Percentiles rank a stretch among this genome's conserved stretches.
Evolutionary conservation across 1,140 invertebrate genomes (phyloP).

Genomic region (Caenorhabditis tropicalis): DNA sequence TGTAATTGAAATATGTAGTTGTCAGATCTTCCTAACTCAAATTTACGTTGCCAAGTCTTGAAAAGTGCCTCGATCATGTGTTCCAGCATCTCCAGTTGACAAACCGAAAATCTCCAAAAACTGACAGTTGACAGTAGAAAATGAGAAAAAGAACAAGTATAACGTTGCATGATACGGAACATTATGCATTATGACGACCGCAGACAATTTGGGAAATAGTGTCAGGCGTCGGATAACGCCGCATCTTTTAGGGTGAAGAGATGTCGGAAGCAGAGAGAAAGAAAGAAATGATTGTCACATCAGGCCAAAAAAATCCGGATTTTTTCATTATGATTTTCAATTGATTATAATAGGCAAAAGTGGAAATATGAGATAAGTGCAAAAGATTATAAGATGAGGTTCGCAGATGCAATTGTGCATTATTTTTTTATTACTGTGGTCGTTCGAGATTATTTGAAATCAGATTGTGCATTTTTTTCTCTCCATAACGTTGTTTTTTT

Average conservation of each 20-base stretch:
- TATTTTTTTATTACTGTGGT: too few relatives aligned
- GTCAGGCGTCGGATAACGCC: not conserved
- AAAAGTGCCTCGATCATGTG: conserved; percentile 22
- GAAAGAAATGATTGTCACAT: not conserved
- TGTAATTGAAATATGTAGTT: conserved; percentile 38
- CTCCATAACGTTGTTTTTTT: too few relatives aligned
- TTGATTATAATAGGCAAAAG: not conserved
- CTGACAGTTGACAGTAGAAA: conserved; percentile 11
- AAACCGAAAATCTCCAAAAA: conserved; percentile 55
- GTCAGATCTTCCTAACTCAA: too few relatives aligned
- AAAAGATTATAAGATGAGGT: not conserved
- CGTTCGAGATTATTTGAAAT: too few relatives aligned
- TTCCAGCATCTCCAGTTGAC: conserved; percentile 49
- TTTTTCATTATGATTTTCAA: not conserved
- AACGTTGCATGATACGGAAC: conserved; percentile 34
- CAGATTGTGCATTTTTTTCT: too few relatives aligned
- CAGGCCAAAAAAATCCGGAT: not conserved
- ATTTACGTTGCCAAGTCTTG: conserved; percentile 51
- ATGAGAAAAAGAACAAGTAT: not conserved
- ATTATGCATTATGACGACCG: conserved; percentile 41
- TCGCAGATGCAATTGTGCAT: too few relatives aligned
- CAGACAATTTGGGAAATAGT: conserved; percentile 27
- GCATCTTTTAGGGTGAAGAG: not conserved
- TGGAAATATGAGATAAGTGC: not conserved
- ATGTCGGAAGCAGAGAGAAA: not conserved